Conservation (phyloP, 1,140 invertebrate genomes). For the Phymorhynchus buccinoides region DNA sequence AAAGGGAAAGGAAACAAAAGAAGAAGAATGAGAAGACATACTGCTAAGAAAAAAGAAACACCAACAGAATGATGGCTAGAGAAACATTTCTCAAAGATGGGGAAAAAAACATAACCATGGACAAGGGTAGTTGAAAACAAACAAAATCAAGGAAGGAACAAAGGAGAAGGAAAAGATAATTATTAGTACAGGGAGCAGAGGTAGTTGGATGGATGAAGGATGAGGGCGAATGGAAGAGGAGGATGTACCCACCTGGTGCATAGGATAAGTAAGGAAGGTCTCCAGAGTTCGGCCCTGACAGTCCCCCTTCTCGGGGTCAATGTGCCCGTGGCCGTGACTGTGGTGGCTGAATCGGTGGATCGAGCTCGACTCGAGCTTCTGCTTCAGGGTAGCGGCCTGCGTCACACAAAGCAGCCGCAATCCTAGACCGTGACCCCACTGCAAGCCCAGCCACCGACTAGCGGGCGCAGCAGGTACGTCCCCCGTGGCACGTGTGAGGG, state of each 20-base stretch:
- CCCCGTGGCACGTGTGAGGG: not conserved
- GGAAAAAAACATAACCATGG: not conserved
- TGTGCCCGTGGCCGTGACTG: conserved; percentile 17
- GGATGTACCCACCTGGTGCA: conserved; percentile 87
- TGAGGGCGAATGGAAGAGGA: not conserved
- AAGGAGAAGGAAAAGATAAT: not conserved
- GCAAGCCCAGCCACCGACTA: conserved; percentile 16
- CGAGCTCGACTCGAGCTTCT: conserved; percentile 29
- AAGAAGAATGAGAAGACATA: not conserved
- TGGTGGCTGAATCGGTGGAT: conserved; percentile 17
- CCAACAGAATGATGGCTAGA: not conserved
- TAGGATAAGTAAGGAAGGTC: conserved; percentile 93
- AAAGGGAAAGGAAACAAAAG: not conserved
- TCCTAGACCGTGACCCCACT: conserved; percentile 22
- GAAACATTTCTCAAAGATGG: not conserved
- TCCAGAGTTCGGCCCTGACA: conserved; percentile 90
- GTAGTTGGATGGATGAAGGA: not conserved
- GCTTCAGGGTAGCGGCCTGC: conserved; percentile 30
- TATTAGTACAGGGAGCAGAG: too few species aligned
- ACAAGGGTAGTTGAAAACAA: not conserved
- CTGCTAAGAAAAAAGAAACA: not conserved
- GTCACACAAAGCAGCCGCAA: conserved; percentile 34
- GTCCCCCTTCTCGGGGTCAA: conserved; percentile 81
- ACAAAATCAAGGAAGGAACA: not conserved
- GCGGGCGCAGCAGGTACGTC: not conserved